Evolutionary conservation across 2,113 vertebrate genomes (phyloP).

Genomic region (Muntiacus muntjak): DNA sequence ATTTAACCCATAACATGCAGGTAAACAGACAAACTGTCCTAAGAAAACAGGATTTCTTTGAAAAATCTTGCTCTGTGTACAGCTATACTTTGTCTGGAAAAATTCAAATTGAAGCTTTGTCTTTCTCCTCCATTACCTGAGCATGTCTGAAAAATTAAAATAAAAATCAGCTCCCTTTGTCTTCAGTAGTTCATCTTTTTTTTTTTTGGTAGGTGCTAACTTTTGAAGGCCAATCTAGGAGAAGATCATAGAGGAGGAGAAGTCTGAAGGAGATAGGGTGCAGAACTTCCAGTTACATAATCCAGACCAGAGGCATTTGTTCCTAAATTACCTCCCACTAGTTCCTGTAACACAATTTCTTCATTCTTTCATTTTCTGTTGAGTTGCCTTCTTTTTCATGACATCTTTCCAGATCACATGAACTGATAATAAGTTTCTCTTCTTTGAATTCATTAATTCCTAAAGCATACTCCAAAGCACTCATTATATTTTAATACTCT

Average conservation of each 20-base stretch:
- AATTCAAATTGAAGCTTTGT: background rate
- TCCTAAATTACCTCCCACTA: background rate
- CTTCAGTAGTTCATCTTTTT: background rate
- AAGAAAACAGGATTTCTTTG: background rate
- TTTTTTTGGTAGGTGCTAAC: background rate
- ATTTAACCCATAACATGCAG: background rate
- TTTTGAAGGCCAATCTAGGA: background rate
- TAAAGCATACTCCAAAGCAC: background rate
- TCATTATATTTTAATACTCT: background rate
- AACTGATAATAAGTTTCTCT: constrained; percentile 9
- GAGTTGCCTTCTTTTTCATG: background rate
- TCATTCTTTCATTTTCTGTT: background rate
- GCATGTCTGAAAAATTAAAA: background rate
- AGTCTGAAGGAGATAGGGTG: background rate
- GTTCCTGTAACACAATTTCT: background rate
- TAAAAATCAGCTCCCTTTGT: background rate
- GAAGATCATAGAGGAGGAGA: background rate
- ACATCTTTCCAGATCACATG: background rate
- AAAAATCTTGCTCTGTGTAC: background rate
- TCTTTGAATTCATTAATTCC: background rate
- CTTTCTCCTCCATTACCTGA: background rate
- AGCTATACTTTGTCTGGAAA: background rate
- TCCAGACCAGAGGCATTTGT: background rate
- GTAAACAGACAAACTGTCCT: background rate
- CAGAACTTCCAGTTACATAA: background rate